Conservation (phyloP, 2,797 vertebrate species). For the Chromobotia macracanthus region DNA sequence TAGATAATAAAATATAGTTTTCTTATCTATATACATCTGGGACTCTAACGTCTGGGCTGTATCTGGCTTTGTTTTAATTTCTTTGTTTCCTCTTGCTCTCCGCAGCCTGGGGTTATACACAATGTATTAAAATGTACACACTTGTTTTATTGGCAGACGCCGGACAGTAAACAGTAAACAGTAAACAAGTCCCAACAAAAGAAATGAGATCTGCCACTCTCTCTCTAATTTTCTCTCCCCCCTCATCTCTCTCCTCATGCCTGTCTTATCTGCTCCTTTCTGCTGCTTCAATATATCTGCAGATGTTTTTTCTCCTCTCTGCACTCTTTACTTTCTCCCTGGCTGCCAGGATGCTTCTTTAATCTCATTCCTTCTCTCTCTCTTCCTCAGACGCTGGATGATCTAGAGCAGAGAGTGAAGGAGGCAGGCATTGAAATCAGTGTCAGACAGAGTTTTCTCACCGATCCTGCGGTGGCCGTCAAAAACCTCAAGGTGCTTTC, state of each 20-base stretch:
- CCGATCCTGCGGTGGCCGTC: slow-evolving; percentile 91
- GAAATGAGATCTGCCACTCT: slow-evolving; percentile 29
- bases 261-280: slow-evolving; percentile 12
- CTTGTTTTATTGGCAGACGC: slow-evolving; percentile 38
- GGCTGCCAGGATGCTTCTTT: background rate
- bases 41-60: background rate
- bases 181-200: slow-evolving; percentile 36
- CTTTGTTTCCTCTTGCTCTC: background rate
- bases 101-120: slow-evolving; percentile 17
- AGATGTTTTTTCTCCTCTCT: slow-evolving; percentile 21
- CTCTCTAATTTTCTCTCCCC: slow-evolving; percentile 14
- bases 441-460: slow-evolving; percentile 95
- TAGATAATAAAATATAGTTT: background rate
- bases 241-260: slow-evolving; percentile 8
- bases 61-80: background rate
- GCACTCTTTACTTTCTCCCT: background rate
- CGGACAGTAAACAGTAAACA: background rate
- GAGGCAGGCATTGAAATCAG: slow-evolving; percentile 95
- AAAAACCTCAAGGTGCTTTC: slow-evolving; percentile 91
- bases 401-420: slow-evolving; percentile 89
- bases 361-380: slow-evolving; percentile 22
- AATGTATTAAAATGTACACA: slow-evolving; percentile 15
- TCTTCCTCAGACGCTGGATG: slow-evolving; percentile 87
- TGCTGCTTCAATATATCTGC: background rate
- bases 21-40: background rate